A percentile compares a stretch with the other conserved stretches of the same genome.
Conservation (phyloP, 1,140 invertebrate genomes). For the Sinonovacula constricta region DNA sequence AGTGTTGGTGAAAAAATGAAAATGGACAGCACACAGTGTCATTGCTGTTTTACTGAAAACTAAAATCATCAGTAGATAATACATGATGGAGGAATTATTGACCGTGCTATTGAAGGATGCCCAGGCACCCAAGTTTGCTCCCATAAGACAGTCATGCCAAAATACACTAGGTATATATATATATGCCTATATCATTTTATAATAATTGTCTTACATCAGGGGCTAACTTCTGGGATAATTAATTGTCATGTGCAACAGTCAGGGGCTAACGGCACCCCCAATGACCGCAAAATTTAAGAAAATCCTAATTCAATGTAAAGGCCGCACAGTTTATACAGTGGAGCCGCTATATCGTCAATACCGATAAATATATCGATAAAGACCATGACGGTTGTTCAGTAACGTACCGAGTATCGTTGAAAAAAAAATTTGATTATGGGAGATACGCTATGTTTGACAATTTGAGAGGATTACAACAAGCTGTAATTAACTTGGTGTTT, state of each 20-base stretch:
- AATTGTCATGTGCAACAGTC: background rate
- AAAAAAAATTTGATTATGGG: too few species aligned
- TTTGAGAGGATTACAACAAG: background rate
- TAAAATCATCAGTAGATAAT: too few species aligned
- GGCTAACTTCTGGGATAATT: background rate
- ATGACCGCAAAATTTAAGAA: background rate
- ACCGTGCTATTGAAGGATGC: constrained; percentile 39
- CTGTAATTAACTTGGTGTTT: background rate
- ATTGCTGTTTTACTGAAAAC: too few species aligned
- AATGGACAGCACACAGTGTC: too few species aligned
- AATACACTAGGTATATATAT: constrained; percentile 34
- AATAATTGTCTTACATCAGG: background rate
- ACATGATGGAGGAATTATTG: constrained; percentile 50
- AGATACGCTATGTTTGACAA: too few species aligned
- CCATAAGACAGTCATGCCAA: constrained; percentile 25
- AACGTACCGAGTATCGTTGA: too few species aligned
- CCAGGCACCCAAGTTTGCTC: constrained; percentile 41
- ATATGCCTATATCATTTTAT: background rate
- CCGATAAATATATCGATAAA: too few species aligned
- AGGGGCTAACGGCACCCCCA: background rate
- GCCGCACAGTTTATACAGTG: too few species aligned
- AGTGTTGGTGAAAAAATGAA: too few species aligned
- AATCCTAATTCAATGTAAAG: too few species aligned
- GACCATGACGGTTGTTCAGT: too few species aligned
- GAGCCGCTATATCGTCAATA: too few species aligned